Evolutionary conservation across 2,888 invertebrate species (phyloP), one percentile per base, ranked within the genome.

Genomic region (Frankliniella intonsa): DNA sequence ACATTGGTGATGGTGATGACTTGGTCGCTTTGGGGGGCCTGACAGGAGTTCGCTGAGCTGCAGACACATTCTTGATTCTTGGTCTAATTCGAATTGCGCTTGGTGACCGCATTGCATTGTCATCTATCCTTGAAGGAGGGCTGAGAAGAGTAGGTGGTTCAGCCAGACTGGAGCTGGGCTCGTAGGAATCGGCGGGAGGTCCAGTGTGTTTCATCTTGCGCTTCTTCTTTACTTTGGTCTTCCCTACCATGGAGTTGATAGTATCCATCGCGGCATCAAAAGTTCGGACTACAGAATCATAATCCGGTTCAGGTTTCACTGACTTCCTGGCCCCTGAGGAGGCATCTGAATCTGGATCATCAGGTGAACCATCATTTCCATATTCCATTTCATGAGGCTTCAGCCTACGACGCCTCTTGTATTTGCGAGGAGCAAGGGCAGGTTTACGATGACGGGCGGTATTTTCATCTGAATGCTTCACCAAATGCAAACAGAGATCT

Each of bases 381-480:
- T 85, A 82, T 85, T 86, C 83, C 86, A 86, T 82, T 85, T 85
- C 92, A 85, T 92, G 91, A 0, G 91, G 90, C 86, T 94, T 94
- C 25, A 94, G 86, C 88, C 94, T 95, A 85, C 94, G 92, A 82
- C 95, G 90, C 0, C 95, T 90, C 87, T 95, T 95, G 87, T 95
- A 95, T 86, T 95, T 95, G 2, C 95, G 90, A 0, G 93, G 93
- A 0, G 92, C 95, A 80, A 92, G 80, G 69, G 82, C 83, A n/a
- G 84, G 85, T 62, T 84, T 62, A 65, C 85, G 82, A 83, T 85
- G 85, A 82, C 85, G 85, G 12, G 95, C 95, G 0, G 95, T 95
- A 86, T 95, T 95, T 84, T 93, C 92, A 87, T 95, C 95, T 86
- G 95, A 95, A 86, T 95, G 95, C 86, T 95, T 93, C 80, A 95